A percentile compares a stretch with the other conserved stretches of the same genome.
Conservation (phyloP, 2,113 vertebrate species). For the Cyanistes caeruleus region DNA sequence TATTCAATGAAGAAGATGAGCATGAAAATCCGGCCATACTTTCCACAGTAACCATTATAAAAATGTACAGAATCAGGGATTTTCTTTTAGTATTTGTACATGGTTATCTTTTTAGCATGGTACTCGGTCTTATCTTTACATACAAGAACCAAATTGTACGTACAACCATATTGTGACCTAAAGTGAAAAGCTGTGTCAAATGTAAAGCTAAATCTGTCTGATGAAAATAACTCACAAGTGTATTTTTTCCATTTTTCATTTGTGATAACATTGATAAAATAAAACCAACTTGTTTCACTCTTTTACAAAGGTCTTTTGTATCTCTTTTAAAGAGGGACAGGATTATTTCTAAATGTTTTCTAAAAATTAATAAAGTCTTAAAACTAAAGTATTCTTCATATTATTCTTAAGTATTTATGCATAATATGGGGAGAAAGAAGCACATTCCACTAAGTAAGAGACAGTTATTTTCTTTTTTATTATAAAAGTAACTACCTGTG, state of each 20-base stretch:
- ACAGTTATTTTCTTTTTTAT: neutral
- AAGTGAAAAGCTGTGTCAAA: neutral
- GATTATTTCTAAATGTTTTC: neutral
- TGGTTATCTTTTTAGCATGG: conserved; percentile 9
- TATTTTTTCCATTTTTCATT: conserved; percentile 42
- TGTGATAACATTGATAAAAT: neutral
- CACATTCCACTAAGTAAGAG: neutral
- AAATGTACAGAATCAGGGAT: neutral
- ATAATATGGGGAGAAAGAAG: neutral
- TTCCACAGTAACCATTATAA: conserved; percentile 46
- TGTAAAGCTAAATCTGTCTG: neutral
- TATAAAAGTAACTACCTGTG: neutral
- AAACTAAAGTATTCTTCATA: neutral
- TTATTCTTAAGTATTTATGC: neutral
- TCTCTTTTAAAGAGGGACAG: neutral
- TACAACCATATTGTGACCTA: neutral
- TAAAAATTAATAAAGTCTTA: conserved; percentile 12
- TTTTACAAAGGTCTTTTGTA: neutral
- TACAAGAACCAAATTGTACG: neutral
- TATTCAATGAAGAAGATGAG: conserved; percentile 90
- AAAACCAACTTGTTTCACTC: neutral
- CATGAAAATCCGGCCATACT: conserved; percentile 92
- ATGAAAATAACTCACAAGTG: conserved; percentile 5
- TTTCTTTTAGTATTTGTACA: conserved; percentile 31
- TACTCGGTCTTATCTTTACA: conserved; percentile 27